Percentiles rank a stretch among this genome's conserved stretches.
Evolutionary conservation across 2,888 invertebrate genomes (phyloP).

Genomic region (Brassicogethes aeneus): DNA sequence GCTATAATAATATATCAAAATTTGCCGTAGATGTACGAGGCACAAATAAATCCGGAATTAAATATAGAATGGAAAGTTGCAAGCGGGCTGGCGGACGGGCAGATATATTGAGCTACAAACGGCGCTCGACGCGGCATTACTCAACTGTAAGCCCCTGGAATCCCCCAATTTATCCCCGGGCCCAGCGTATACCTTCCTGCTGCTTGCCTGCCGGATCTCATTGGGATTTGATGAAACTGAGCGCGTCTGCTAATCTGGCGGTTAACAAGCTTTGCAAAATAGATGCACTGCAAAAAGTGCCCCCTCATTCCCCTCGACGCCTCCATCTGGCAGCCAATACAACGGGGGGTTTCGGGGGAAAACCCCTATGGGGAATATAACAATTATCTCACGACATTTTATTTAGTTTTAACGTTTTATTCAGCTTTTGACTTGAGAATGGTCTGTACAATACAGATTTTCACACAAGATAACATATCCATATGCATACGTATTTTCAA

Average conservation of each 20-base stretch:
- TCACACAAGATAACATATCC: too few relatives aligned
- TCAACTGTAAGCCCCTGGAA: constrained; percentile 42
- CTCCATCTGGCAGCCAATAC: too few relatives aligned
- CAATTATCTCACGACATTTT: too few relatives aligned
- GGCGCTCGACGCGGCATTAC: constrained; percentile 41
- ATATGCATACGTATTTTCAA: too few relatives aligned
- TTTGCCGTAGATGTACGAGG: constrained; percentile 35
- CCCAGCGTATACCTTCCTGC: too few relatives aligned
- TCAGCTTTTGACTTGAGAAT: too few relatives aligned
- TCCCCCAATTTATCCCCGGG: constrained; percentile 44
- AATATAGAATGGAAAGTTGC: constrained; percentile 38
- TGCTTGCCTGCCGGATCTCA: constrained; percentile 41
- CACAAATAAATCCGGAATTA: constrained; percentile 43
- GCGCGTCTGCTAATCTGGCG: constrained; percentile 41
- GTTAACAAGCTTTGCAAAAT: constrained; percentile 43
- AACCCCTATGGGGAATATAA: too few relatives aligned
- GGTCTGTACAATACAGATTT: too few relatives aligned
- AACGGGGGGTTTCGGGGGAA: too few relatives aligned
- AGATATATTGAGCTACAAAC: constrained; percentile 42
- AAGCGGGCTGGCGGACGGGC: constrained; percentile 16
- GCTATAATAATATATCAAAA: constrained; percentile 43
- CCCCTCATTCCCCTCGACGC: too few relatives aligned
- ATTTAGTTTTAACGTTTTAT: too few relatives aligned
- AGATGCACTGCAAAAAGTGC: constrained; percentile 32
- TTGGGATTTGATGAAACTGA: constrained; percentile 44